Conservation (phyloP, 2,888 invertebrate species). For the Orchesella flavescens region DNA sequence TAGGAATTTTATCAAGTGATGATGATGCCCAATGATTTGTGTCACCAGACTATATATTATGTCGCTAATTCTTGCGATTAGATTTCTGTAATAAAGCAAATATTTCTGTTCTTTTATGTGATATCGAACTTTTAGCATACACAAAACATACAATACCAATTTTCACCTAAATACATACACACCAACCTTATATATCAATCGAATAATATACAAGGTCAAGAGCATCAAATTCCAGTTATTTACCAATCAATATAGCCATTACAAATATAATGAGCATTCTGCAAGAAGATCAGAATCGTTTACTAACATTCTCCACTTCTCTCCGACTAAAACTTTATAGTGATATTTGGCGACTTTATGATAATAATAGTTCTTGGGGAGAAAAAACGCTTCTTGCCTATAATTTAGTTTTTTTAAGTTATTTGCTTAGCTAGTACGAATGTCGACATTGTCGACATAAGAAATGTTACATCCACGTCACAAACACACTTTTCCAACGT, state of each 20-base stretch:
- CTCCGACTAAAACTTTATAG: background rate
- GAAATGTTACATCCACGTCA: too few species aligned
- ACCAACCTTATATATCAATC: background rate
- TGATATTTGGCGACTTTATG: too few species aligned
- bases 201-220: background rate
- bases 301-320: background rate
- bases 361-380: too few species aligned
- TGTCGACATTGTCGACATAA: too few species aligned
- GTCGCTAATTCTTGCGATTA: background rate
- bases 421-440: too few species aligned
- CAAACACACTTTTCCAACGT: too few species aligned
- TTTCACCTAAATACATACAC: background rate
- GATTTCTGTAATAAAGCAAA: background rate
- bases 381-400: too few species aligned
- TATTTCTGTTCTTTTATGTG: background rate
- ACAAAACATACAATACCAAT: background rate
- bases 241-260: background rate
- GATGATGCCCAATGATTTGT: too few species aligned
- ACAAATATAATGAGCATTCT: background rate
- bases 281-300: too few species aligned
- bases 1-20: too few species aligned
- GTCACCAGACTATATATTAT: background rate
- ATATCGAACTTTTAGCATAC: background rate
- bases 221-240: background rate
- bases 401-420: too few species aligned